Base-by-base conservation (phyloP, 2,113 vertebrate species). In the Alouatta palliata region DNA sequence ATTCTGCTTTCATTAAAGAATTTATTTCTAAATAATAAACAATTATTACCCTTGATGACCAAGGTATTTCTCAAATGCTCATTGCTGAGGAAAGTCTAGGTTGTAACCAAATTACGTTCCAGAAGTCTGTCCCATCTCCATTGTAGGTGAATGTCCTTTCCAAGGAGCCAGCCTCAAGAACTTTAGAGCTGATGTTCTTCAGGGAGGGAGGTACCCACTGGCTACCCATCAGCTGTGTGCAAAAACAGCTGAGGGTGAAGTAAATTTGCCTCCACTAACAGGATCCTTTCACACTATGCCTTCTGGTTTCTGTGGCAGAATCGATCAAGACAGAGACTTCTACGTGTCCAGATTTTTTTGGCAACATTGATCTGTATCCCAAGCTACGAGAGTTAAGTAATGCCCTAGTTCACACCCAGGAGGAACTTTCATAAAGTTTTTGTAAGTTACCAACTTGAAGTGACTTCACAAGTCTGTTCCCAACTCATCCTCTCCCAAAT, bases 51-150 rank as follows among this genome's bases (percentile, higher is more conserved):
- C 27, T 76, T 83, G 35, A 9, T 79, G 9, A 92, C 61, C 94
- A 97, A 82, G 21, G 0, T 88, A 81, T 58, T 94, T 73, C 45
- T 68, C 77, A 94, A 94, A 66, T 71, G 43, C 54, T 96, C 35
- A 11, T 20, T 91, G 61, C 27, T 54, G 49, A 93, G 43, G 30
- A 66, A 86, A 93, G 20, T 19, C 16, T 12, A n/a, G 9, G 10
- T 2, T 45, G 20, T 35, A 47, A 30, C 27, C 68, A 79, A 79
- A 66, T 23, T 85, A 0, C 56, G 12, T 89, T 56, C 16, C 49
- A 56, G n/a, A 30, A 43, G 66, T 0, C 40, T 52, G 2, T 27
- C n/a, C 35, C 19, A 21, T 37, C 19, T 58, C 70, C 64, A n/a
- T 0, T n/a, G 19, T 49, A 56, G 19, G 27, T 3, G 1, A 90